Base-by-base conservation (phyloP, 2,113 vertebrate genomes). In the Antennarius striatus region DNA sequence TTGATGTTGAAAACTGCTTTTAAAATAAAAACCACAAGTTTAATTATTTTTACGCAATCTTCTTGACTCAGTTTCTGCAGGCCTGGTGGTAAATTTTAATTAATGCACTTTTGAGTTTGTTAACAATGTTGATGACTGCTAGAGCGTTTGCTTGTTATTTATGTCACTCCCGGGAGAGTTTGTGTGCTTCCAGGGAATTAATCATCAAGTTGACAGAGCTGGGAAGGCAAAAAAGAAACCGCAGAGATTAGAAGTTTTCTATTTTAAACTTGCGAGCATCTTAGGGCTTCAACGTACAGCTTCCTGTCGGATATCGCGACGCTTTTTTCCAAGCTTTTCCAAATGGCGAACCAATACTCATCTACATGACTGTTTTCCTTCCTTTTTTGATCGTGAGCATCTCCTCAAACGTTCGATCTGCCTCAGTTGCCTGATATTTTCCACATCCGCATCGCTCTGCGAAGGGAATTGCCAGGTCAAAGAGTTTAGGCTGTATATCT, bases 111-210 rank as follows among this genome's bases (percentile, higher is more conserved):
- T 55, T 63, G 61, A 74, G 63, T 67, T 49, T 60, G 60, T 53
- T 75, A 68, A 57, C 40, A 61, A 56, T 56, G 58, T 29, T 13
- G 62, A 63, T 63, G 65, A 61, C 45, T 51, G 68, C 47, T 56
- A 68, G 45, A 50, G n/a, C 55, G 68, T 55, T 22, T 65, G 62
- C 56, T 73, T 16, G 51, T 39, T 75, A 79, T 79, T 75, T 72
- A 46, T 63, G 68, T 63, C 52, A 11, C 22, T 75, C 75, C 68
- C 57, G 3, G 15, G 29, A 32, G 63, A 53, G 53, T 49, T 53
- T 15, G 5, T 2, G 6, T 30, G 56, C 50, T 76, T 63, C 53
- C 63, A 67, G 75, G 65, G 70, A 67, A 81, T 75, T 70, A 72
- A 68, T 85, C 71, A 70, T 62, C 49, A 65, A 56, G 52, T 51